Evolutionary conservation across 2,113 vertebrate species (phyloP), one percentile per base, ranked within the genome.

Genomic region (Oncorhynchus nerka): DNA sequence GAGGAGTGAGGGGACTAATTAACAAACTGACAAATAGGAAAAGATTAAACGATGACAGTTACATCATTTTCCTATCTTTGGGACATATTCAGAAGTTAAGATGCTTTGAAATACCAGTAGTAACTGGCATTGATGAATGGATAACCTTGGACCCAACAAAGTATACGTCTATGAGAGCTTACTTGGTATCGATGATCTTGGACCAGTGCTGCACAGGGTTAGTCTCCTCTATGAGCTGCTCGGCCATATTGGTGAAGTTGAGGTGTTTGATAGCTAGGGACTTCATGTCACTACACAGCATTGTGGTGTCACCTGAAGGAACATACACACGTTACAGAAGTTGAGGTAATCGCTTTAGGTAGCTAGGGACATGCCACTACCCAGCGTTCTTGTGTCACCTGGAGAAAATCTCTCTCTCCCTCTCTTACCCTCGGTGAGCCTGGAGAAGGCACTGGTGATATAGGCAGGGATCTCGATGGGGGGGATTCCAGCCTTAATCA

Each of bases 171-270:
- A 45, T 45, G 9, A 45, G 39, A 45, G 39, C 39, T 45, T 45
- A 94, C 93, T 92, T 94, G 1, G 93, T 93, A 83, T 94, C 93
- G 67, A 94, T 94, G 16, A 94, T 93, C 84, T 94, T 94, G 79
- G 93, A 94, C 93, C 93, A 94, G 85, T 94, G 93, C 65, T 94
- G 93, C 24, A 94, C 92, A 15, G 92, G 92, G 67, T 94, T 94
- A 0, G 81, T 92, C 65, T 92, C 89, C 0, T 93, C 93, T 79
- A 94, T 89, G 68, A 94, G 89, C 84, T 94, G 91, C 76, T 93
- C 93, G 0, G 93, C 93, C 89, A 94, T 93, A 80, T 92, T 92
- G 79, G 88, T 45, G 45, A 92, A 93, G 81, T 93, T 89, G 11
- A 94, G 89, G 79, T 94, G 94, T 80, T 94, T 92, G 3, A 91